Conservation (phyloP, 2,888 invertebrate species). For the Nomada fabriciana region DNA sequence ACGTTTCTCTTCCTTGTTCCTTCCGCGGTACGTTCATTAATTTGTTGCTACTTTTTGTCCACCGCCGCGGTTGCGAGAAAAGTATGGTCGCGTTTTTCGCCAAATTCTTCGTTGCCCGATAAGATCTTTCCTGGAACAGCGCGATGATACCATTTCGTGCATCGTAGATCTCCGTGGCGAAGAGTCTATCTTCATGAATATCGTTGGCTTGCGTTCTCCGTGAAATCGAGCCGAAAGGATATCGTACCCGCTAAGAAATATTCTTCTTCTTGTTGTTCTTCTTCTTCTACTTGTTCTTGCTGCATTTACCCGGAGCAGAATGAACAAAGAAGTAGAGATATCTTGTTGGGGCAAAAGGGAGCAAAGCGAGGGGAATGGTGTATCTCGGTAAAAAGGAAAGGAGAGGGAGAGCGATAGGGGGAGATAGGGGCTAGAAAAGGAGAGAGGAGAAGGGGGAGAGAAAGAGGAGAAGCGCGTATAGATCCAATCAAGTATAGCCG, state of each 20-base stretch:
- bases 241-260: no score
- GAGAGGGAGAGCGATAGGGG: slow-evolving; percentile 40
- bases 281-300: neutral
- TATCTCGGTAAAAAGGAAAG: slow-evolving; percentile 44
- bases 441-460: slow-evolving; percentile 24
- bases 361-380: slow-evolving; percentile 37
- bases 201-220: no score
- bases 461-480: slow-evolving; percentile 73
- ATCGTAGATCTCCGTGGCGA: no score
- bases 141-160: neutral
- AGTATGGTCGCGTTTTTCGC: no score
- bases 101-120: neutral
- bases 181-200: neutral
- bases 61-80: no score
- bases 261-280: neutral
- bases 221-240: no score
- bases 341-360: slow-evolving; percentile 23
- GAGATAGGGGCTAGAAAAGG: slow-evolving; percentile 40
- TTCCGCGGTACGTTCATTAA: slow-evolving; percentile 66
- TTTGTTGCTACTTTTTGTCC: slow-evolving; percentile 23
- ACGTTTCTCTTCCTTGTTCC: slow-evolving; percentile 43
- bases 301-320: slow-evolving; percentile 5
- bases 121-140: neutral
- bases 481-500: slow-evolving; percentile 82
- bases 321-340: slow-evolving; percentile 39